Percentiles rank a stretch among this genome's conserved stretches.
Evolutionary conservation across 1,140 invertebrate species (phyloP).

Genomic region (Heliconius hermathena): DNA sequence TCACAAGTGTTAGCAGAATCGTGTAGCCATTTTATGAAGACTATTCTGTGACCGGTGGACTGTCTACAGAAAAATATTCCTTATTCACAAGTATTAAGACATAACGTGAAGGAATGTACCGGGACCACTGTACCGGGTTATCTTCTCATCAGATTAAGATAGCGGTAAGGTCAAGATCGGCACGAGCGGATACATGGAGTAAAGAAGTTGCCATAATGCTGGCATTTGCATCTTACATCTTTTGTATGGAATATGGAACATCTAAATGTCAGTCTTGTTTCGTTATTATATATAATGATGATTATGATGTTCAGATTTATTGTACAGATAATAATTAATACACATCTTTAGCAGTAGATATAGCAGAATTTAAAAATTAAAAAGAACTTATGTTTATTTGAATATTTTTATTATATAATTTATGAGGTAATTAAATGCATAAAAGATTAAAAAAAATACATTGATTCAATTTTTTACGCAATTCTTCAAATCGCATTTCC

Average conservation of each 20-base stretch:
- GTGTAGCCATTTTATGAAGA: constrained; percentile 68
- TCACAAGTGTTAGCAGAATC: constrained; percentile 65
- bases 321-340: background rate
- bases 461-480: too few species aligned
- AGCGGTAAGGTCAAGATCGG: constrained; percentile 68
- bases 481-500: too few species aligned
- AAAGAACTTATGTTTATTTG: too few species aligned
- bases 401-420: too few species aligned
- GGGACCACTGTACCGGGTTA: constrained; percentile 70
- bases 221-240: constrained; percentile 45
- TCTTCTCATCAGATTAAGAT: constrained; percentile 73
- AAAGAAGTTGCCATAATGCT: constrained; percentile 40
- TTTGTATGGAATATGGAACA: constrained; percentile 50
- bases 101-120: constrained; percentile 52
- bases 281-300: constrained; percentile 11
- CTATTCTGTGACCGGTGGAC: constrained; percentile 48
- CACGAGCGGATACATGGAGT: constrained; percentile 56
- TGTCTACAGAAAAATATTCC: constrained; percentile 46
- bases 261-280: constrained; percentile 41
- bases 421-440: too few species aligned
- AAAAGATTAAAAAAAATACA: too few species aligned
- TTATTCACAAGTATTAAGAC: constrained; percentile 4
- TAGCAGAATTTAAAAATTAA: too few species aligned
- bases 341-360: too few species aligned
- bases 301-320: constrained; percentile 5